Evolutionary conservation across 2,888 invertebrate genomes (phyloP).

Genomic region (Emmelina monodactyla): DNA sequence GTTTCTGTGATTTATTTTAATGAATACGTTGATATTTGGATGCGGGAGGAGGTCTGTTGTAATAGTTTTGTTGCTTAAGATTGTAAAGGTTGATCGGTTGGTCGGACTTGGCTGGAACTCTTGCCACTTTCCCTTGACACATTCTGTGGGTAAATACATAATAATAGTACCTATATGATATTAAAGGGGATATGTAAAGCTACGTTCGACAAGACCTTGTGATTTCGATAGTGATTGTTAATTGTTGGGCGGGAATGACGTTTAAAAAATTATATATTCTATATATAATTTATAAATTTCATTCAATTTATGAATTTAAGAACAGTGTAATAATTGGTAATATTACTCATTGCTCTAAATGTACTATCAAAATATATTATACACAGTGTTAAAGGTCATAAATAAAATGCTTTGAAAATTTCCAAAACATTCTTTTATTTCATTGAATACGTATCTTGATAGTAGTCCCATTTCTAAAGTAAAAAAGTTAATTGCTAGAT

Average conservation of each 20-base stretch:
- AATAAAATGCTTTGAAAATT: slow-evolving; percentile 68
- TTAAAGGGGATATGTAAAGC: not conserved
- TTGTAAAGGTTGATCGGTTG: slow-evolving; percentile 16
- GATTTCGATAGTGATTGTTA: slow-evolving; percentile 59
- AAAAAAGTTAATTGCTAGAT: slow-evolving; percentile 14
- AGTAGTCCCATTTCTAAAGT: too few relatives aligned
- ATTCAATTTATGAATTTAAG: slow-evolving; percentile 60
- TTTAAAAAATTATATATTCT: slow-evolving; percentile 57
- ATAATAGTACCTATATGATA: too few relatives aligned
- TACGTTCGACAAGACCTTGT: slow-evolving; percentile 23
- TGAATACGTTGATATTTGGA: not conserved
- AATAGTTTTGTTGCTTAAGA: slow-evolving; percentile 22
- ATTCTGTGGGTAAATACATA: not conserved
- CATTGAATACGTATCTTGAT: too few relatives aligned
- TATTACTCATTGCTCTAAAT: slow-evolving; percentile 68
- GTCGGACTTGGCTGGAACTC: slow-evolving; percentile 2
- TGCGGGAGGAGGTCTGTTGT: not conserved
- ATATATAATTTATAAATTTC: slow-evolving; percentile 61
- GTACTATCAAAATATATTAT: slow-evolving; percentile 69
- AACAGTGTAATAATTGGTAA: slow-evolving; percentile 67
- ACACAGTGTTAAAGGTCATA: slow-evolving; percentile 68
- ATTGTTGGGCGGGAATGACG: slow-evolving; percentile 59
- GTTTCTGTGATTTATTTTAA: slow-evolving; percentile 23
- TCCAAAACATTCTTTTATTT: slow-evolving; percentile 44
- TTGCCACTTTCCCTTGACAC: not conserved